Base-by-base conservation (phyloP, 2,888 invertebrate genomes). In the Rugalucina vietnamica region DNA sequence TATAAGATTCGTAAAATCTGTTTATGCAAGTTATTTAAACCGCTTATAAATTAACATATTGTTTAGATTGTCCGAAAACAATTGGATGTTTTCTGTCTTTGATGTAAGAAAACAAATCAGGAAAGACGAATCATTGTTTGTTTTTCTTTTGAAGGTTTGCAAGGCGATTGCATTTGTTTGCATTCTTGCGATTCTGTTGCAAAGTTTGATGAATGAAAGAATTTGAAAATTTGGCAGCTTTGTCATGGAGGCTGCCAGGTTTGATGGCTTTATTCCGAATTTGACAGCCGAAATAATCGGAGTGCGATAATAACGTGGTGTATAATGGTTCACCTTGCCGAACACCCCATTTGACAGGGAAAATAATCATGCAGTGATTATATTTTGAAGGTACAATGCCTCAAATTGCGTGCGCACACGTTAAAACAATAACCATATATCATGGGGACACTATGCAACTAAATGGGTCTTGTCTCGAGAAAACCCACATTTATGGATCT, bases 381-480 rank as follows among this genome's bases (percentile, higher is more conserved):
- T 74, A 76, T 21, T 74, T 79, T 85, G 85, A 85, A 76, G 79
- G 79, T 82, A 54, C 76, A 54, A 85, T 82, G 79, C 69, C 78
- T 85, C 82, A 82, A 37, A 70, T 36, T 24, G 75, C 75, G 70
- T 29, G 70, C 57, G 60, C 60, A 60, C 60, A 60, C 60, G 60
- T 29, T 10, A 60, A 60, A 27, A 60, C 60, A 60, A 60, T 60
- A 60, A 60, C 60, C 24, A 60, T 60, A 27, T 27, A 60, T 60
- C 60, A 60, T 8, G 4, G 27, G 60, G 60, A 60, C 60, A 29
- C 4, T 27, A 18, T 29, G 5, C 43, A 43, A 43, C 18, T 43
- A 12, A 43, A 43, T 8, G 43, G 43, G 43, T n/a, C n/a, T n/a
- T n/a, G n/a, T n/a, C n/a, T n/a, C n/a, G n/a, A n/a, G n/a, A n/a